These are phyloP conservation scores for Microdon myrmicae DNA, from an alignment of 2,888 invertebrate genomes.

Conservation along the genomic window DNA sequence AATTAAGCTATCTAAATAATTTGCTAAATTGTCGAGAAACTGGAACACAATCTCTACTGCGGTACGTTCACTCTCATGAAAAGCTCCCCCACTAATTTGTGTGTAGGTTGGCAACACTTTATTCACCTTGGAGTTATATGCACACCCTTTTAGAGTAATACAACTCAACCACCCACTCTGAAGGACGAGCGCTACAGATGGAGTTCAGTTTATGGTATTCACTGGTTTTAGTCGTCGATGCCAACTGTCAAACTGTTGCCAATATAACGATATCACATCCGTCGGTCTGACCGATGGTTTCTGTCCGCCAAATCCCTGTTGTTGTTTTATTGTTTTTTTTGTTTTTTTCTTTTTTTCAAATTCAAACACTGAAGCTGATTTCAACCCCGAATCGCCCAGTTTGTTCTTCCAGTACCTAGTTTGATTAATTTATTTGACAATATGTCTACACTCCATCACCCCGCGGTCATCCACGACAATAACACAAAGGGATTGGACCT, in stretches of 20 bases:
- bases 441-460: conserved; percentile 33
- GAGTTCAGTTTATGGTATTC: conserved; percentile 35
- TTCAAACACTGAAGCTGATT: too few relatives aligned
- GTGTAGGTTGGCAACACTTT: conserved; percentile 28
- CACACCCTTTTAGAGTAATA: conserved; percentile 35
- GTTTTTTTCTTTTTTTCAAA: too few relatives aligned
- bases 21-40: too few relatives aligned
- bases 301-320: conserved; percentile 4
- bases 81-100: too few relatives aligned
- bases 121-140: conserved; percentile 26
- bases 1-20: too few relatives aligned
- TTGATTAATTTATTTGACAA: conserved; percentile 52
- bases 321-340: too few relatives aligned
- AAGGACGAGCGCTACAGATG: conserved; percentile 33
- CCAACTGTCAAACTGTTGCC: conserved; percentile 49
- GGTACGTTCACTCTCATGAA: too few relatives aligned
- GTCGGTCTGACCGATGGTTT: conserved; percentile 44
- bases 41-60: too few relatives aligned
- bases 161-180: conserved; percentile 45
- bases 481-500: too few relatives aligned
- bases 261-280: conserved; percentile 31
- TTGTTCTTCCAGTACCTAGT: conserved; percentile 40
- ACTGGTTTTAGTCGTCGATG: conserved; percentile 38
- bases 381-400: conserved; percentile 48
- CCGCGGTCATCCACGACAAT: too few relatives aligned